Percentiles rank a stretch among this genome's conserved stretches.
These are phyloP conservation scores for Zoroaster sp. DNA, from an alignment of 53 echinoderm and acorn worm genomes.

Conservation along the genomic window DNA sequence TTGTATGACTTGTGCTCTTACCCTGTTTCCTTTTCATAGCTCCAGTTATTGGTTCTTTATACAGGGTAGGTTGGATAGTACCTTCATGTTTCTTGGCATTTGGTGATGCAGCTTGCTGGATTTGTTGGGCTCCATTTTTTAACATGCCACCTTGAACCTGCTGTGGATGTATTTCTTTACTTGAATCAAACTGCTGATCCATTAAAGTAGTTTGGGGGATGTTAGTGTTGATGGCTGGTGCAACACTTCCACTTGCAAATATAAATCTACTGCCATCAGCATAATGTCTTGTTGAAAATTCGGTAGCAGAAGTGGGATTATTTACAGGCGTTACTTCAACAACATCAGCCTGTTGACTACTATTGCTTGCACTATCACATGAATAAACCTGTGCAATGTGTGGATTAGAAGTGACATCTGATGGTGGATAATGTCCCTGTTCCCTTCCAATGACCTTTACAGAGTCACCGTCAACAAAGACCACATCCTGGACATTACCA, in stretches of 20 bases:
- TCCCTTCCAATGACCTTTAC: conserved; percentile 33
- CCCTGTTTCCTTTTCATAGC: conserved; percentile 46
- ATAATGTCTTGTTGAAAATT: conserved; percentile 37
- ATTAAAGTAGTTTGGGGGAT: not conserved
- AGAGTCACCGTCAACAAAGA: conserved; percentile 27
- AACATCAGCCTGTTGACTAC: not conserved
- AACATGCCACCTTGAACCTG: not conserved
- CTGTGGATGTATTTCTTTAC: not conserved
- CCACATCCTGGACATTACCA: conserved; percentile 38
- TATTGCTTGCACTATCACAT: not conserved
- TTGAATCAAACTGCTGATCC: conserved; percentile 6
- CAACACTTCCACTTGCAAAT: not conserved
- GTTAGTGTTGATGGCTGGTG: not conserved
- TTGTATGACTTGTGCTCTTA: not conserved
- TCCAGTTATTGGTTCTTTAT: conserved; percentile 44
- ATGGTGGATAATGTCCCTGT: not conserved
- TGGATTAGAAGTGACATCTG: not conserved
- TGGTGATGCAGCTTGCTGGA: not conserved
- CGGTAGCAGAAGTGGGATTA: conserved; percentile 19
- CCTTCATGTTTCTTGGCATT: not conserved
- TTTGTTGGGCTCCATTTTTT: not conserved
- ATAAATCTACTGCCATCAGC: conserved; percentile 51
- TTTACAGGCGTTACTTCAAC: not conserved
- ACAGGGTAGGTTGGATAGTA: not conserved
- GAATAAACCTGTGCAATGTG: not conserved